phyloP scores from a whole-genome alignment of 64 coral and sea anemone genomes.

The Montipora capricornis region DNA sequence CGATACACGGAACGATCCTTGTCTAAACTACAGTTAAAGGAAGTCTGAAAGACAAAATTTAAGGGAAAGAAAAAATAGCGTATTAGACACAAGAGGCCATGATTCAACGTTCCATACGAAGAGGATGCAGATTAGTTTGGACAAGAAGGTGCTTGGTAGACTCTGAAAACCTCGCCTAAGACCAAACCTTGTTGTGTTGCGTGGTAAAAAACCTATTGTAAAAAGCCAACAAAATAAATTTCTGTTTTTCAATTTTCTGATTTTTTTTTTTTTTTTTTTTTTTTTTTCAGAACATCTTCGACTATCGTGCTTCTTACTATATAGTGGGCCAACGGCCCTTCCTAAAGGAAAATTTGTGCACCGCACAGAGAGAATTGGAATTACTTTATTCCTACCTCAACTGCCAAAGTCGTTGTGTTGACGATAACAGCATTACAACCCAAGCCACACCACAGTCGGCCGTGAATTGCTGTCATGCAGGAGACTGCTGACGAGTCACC shows the following conservation, averaged over 20 bases:
- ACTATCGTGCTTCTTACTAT: too few species aligned
- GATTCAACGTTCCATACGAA: background rate
- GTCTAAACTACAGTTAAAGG: slow-evolving; percentile 91
- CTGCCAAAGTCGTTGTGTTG: slow-evolving; percentile 87
- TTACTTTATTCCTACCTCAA: slow-evolving; percentile 75
- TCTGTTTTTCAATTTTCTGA: too few species aligned
- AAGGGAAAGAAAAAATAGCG: background rate
- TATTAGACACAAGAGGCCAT: background rate
- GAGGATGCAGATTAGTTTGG: too few species aligned
- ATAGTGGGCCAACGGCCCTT: too few species aligned
- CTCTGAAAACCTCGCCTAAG: too few species aligned
- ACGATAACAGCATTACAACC: slow-evolving; percentile 89
- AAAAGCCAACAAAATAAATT: too few species aligned
- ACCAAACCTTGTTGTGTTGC: too few species aligned
- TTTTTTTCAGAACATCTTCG: too few species aligned
- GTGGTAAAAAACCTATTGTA: too few species aligned
- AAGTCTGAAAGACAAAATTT: slow-evolving; percentile 54
- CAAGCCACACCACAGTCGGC: slow-evolving; percentile 93
- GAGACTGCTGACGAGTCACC: slow-evolving; percentile 75
- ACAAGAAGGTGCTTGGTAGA: too few species aligned
- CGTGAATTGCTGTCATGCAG: slow-evolving; percentile 97
- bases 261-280: too few species aligned
- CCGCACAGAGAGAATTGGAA: background rate
- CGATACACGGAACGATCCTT: slow-evolving; percentile 80
- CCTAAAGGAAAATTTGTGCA: too few species aligned